Conservation (phyloP, 2,797 vertebrate genomes). For the Euthynnus affinis region DNA sequence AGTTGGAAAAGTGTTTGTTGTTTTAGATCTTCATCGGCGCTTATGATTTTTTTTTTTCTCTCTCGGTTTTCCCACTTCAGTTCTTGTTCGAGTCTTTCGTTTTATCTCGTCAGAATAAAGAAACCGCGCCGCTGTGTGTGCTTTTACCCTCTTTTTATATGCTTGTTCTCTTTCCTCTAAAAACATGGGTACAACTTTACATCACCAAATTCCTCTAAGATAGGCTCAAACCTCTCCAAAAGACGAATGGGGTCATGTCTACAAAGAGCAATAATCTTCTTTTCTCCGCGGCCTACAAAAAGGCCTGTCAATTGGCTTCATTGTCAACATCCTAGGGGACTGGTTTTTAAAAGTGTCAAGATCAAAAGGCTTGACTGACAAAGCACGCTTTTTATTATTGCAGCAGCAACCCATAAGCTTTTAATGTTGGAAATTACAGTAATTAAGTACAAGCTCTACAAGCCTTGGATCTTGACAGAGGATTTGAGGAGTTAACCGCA, state of each 20-base stretch:
- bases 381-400: conserved; percentile 80
- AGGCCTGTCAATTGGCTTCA: conserved; percentile 82
- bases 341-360: conserved; percentile 87
- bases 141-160: conserved; percentile 49
- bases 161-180: conserved; percentile 56
- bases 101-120: conserved; percentile 43
- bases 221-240: conserved; percentile 65
- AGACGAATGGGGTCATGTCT: conserved; percentile 77
- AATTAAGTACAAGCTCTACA: conserved; percentile 85
- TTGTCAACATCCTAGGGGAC: conserved; percentile 83
- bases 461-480: conserved; percentile 87
- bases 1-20: neutral
- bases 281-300: conserved; percentile 75
- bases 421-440: conserved; percentile 85
- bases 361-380: conserved; percentile 86
- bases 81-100: conserved; percentile 5
- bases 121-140: conserved; percentile 43
- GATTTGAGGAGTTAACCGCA: conserved; percentile 84
- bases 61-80: conserved; percentile 32
- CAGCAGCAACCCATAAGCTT: conserved; percentile 77
- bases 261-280: conserved; percentile 81
- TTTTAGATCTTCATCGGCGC: neutral
- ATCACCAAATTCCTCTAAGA: conserved; percentile 72
- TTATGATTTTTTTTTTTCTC: too few species aligned
- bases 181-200: conserved; percentile 59